phyloP scores from a whole-genome alignment of 2,888 invertebrate species.

The Meiosimyza platycephala region DNA sequence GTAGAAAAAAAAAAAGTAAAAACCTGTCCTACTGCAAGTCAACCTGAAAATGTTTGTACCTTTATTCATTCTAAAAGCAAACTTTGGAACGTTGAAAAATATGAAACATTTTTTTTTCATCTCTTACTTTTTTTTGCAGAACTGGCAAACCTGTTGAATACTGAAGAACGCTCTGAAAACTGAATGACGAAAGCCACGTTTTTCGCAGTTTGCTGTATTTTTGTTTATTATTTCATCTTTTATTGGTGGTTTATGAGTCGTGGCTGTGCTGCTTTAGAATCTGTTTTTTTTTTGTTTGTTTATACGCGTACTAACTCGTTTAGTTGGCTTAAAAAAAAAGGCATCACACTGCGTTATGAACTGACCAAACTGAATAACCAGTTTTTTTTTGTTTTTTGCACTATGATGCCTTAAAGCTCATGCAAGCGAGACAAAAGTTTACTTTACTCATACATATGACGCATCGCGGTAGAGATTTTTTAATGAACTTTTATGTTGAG shows the following conservation, averaged over 20 bases:
- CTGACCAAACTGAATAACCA: no score
- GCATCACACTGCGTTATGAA: background rate
- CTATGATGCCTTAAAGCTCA: background rate
- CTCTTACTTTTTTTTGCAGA: background rate
- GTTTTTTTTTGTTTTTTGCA: no score
- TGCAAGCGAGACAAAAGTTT: background rate
- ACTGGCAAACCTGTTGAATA: constrained; percentile 5
- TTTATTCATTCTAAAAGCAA: no score
- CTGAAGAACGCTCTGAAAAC: background rate
- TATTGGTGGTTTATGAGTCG: constrained; percentile 1
- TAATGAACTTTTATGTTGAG: background rate
- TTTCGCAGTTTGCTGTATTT: background rate
- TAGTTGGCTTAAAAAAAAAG: background rate
- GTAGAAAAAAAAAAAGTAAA: background rate
- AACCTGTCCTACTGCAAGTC: background rate
- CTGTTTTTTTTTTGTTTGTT: background rate
- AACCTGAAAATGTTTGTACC: background rate
- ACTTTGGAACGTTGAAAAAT: background rate
- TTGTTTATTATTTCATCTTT: no score
- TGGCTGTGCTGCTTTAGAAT: background rate
- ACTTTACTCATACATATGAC: no score
- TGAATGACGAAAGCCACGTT: constrained; percentile 1
- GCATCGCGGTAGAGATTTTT: no score
- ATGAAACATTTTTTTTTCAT: background rate
- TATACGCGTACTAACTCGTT: background rate